Percentiles rank a stretch among this genome's conserved stretches.
phyloP scores from a whole-genome alignment of 2,113 vertebrate species.

The Oryzias woworae region DNA sequence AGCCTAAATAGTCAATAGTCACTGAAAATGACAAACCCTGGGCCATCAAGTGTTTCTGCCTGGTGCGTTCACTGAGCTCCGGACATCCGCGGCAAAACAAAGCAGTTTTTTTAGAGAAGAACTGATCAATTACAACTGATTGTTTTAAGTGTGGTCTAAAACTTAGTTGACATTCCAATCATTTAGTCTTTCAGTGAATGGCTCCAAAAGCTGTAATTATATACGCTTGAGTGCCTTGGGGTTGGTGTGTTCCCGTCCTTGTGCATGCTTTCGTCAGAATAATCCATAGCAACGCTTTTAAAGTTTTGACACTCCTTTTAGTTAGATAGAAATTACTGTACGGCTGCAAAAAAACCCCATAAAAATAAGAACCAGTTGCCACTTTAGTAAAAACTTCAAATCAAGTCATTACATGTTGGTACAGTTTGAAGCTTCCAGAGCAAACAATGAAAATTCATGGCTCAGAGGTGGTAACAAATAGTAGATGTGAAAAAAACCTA shows the following conservation, averaged over 20 bases:
- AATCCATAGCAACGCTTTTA: not conserved
- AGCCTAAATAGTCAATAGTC: no score
- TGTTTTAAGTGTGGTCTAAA: no score
- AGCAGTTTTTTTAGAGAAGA: no score
- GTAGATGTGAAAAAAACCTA: no score
- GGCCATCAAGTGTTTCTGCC: no score
- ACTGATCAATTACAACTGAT: no score
- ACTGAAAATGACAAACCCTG: no score
- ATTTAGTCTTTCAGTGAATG: no score
- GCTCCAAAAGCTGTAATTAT: conserved; percentile 2
- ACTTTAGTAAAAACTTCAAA: not conserved
- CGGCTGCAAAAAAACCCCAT: not conserved
- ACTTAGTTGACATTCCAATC: no score
- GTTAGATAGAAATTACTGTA: not conserved
- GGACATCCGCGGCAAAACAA: no score
- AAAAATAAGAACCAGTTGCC: not conserved
- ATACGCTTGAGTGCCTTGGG: conserved; percentile 12
- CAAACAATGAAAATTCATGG: not conserved
- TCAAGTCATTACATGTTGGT: not conserved
- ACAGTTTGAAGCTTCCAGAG: not conserved
- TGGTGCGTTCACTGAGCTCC: no score
- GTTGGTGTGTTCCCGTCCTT: not conserved
- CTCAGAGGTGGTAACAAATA: no score
- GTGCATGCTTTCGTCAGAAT: not conserved
- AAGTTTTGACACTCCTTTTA: not conserved